Base-by-base conservation (phyloP, 2,797 vertebrate species). In the Columba guinea region DNA sequence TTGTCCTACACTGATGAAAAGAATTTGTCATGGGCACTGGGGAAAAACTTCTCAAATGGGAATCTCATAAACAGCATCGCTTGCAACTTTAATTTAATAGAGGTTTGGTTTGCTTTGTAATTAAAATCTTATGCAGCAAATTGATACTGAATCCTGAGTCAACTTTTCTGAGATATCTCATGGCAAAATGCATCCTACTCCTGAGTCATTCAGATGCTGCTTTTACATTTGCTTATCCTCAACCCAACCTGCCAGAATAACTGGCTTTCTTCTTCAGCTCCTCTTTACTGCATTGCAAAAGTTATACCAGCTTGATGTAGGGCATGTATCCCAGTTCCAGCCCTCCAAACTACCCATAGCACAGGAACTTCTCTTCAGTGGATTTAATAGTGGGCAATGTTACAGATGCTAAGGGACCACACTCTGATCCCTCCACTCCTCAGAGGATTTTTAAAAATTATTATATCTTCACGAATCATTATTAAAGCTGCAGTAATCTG, bases 71-170 rank as follows among this genome's bases (percentile, higher is more conserved):
- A 95, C 53, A 95, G 85, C 87, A 89, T 95, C 7, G 63, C 67
- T 94, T 90, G 82, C 88, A 94, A 97, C 82, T 93, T 95, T 86
- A 94, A 96, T 95, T 93, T 87, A 97, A 95, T 92, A 91, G 89
- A 74, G 64, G 76, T 68, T 94, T 94, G 75, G 65, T 94, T 93
- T 94, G 90, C 85, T 95, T 93, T 96, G 87, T 87, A 95, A 97
- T 95, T 93, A 97, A 96, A 95, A 94, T 91, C 86, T 90, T 84
- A 89, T 11, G 84, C 84, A 88, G 91, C 44, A 94, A 94, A 96
- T 78, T 92, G 92, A 48, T 92, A 64, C 71, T 59, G 63, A 88
- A 91, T 88, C 67, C 82, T 62, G 67, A 95, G 84, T 89, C 92
- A 96, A 95, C 82, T 89, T 94, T 84, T 63, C 91, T 73, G 80